Evolutionary conservation across 2,888 invertebrate genomes (phyloP).

Genomic region (Netelia fuscicornis): DNA sequence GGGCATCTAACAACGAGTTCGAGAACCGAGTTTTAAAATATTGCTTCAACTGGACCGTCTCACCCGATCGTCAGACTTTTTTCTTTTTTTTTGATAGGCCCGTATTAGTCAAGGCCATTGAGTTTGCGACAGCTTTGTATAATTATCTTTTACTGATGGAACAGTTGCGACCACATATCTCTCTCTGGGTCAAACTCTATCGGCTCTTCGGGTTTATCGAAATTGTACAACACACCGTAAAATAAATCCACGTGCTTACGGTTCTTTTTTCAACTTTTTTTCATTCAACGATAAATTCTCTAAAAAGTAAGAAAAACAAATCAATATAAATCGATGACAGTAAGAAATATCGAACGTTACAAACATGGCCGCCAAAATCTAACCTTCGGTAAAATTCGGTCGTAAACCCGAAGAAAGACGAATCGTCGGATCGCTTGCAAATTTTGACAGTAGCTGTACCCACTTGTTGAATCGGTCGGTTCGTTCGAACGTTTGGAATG

Average conservation of each 20-base stretch:
- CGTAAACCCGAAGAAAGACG: too few species aligned
- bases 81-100: conserved; percentile 2
- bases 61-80: too few species aligned
- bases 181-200: conserved; percentile 31
- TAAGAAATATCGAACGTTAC: too few species aligned
- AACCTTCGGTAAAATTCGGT: neutral
- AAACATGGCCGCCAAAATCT: neutral
- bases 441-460: conserved; percentile 71
- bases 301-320: too few species aligned
- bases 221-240: conserved; percentile 2
- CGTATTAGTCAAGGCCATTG: conserved; percentile 34
- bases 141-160: conserved; percentile 44
- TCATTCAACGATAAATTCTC: too few species aligned
- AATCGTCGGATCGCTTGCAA: neutral
- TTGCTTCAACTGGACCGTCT: too few species aligned
- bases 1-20: too few species aligned
- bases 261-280: too few species aligned
- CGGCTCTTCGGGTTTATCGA: neutral
- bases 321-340: too few species aligned
- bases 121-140: conserved; percentile 1
- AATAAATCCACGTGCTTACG: neutral
- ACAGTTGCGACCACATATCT: conserved; percentile 35
- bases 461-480: conserved; percentile 65
- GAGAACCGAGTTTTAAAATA: too few species aligned
- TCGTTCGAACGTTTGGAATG: neutral